Evolutionary conservation across 2,797 vertebrate species (phyloP), one percentile per base, ranked within the genome.

Genomic region (Pelochelys cantorii): DNA sequence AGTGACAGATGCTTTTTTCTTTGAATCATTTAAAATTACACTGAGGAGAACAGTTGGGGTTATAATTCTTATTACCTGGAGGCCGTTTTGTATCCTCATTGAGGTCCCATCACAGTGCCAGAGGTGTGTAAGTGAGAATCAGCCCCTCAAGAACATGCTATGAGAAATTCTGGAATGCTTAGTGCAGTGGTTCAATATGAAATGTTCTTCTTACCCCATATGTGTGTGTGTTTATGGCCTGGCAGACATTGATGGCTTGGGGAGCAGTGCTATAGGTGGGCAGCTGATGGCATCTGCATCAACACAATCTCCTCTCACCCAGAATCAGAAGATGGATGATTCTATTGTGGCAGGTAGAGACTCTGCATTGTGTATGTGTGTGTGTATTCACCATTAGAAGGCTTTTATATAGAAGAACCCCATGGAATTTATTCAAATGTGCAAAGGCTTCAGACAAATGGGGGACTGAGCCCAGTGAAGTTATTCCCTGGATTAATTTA

Each of bases 161-260:
- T 86, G n/a, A 60, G 65, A 20, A 82, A 27, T 2, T 1, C 17
- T 17, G 55, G 18, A 56, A 34, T 59, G 14, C 1, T 13, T 65
- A 29, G 68, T 87, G 81, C 55, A 54, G 53, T 74, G 79, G 84
- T 17, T 20, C 4, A 17, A 56, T 65, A 90, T n/a, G 42, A 88
- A 11, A 25, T 90, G 29, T 10, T 88, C 92, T 79, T 18, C 20
- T 83, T 79, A 4, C 34, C 75, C 34, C 22, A 15, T 83, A 37
- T 80, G 5, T 90, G 37, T 83, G 74, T 3, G 85, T 84, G 90
- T 81, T 81, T n/a, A 95, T 94, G 79, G 94, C 68, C 88, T 91
- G 93, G 29, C 97, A 99, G 99, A 99, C 85, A 99, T 99, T 0
- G 99, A 99, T 6, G 99, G 99, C 37, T 98, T 99, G 96, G 99